Conservation (phyloP, 1,140 invertebrate species). For the Pissodes strobi region DNA sequence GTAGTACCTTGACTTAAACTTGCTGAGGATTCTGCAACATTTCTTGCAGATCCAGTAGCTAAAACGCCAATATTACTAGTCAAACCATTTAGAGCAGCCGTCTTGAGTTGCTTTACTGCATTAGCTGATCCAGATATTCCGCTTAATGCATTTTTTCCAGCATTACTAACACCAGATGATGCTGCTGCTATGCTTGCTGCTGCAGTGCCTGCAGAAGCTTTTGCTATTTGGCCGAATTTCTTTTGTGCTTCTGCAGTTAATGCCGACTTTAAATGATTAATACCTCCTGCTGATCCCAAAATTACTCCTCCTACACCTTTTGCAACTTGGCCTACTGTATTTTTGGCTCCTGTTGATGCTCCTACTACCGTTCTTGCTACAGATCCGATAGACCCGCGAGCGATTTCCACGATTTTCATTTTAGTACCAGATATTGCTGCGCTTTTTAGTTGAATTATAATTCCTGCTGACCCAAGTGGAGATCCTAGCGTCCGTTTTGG, state of each 20-base stretch:
- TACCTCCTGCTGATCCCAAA: not conserved
- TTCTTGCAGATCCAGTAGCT: not conserved
- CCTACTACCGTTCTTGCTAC: not conserved
- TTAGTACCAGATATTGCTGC: constrained; percentile 2
- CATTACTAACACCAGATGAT: not conserved
- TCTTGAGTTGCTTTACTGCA: not conserved
- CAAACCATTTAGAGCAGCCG: not conserved
- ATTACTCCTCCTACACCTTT: not conserved
- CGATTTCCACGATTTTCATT: constrained; percentile 5
- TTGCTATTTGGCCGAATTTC: not conserved
- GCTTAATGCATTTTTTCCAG: not conserved
- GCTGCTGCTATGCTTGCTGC: not conserved
- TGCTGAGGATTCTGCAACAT: not conserved
- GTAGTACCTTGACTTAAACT: not conserved
- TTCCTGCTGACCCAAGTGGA: not conserved
- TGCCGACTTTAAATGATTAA: constrained; percentile 5
- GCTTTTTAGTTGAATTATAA: constrained; percentile 9
- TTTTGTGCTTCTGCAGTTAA: constrained; percentile 1
- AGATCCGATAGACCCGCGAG: not conserved
- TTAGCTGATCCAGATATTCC: not conserved
- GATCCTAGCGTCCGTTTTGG: constrained; percentile 13
- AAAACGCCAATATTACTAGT: not conserved
- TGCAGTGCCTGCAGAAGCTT: not conserved
- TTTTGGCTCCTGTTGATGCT: constrained; percentile 3
- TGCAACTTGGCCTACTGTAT: not conserved